phyloP scores from a whole-genome alignment of 2,888 invertebrate genomes.

The Cremastinae sp. region DNA sequence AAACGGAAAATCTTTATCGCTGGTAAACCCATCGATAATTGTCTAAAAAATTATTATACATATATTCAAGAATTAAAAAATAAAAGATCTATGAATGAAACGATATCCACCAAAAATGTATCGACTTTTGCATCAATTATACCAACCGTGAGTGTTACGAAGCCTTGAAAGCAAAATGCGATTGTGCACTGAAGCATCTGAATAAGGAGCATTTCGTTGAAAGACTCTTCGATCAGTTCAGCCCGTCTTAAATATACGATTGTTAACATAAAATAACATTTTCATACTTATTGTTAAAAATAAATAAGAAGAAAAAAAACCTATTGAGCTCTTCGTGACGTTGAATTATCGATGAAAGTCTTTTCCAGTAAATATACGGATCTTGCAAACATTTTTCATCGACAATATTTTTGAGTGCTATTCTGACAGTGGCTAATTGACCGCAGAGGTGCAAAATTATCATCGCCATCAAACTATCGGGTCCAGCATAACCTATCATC shows the following conservation, averaged over 20 bases:
- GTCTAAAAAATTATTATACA: neutral
- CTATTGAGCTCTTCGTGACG: constrained; percentile 61
- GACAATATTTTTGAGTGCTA: constrained; percentile 47
- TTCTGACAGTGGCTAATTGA: constrained; percentile 63
- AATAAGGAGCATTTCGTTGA: constrained; percentile 63
- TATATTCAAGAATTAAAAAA: neutral
- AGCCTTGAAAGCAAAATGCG: constrained; percentile 65
- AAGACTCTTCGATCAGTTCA: constrained; percentile 59
- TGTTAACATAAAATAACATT: neutral
- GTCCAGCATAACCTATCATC: constrained; percentile 67
- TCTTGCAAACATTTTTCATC: constrained; percentile 39
- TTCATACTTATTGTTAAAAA: neutral
- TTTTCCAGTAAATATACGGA: constrained; percentile 41
- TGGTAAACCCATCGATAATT: constrained; percentile 22
- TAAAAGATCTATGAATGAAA: constrained; percentile 5
- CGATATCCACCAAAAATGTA: neutral
- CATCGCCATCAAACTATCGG: constrained; percentile 68
- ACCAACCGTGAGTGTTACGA: constrained; percentile 62
- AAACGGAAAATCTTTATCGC: constrained; percentile 26
- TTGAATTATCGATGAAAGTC: constrained; percentile 48
- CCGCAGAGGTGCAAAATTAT: constrained; percentile 71
- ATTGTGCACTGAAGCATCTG: constrained; percentile 65
- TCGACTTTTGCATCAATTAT: neutral
- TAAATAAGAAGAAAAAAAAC: constrained; percentile 36
- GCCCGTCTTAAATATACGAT: constrained; percentile 25